These are phyloP conservation scores for Anabas testudineus DNA, from an alignment of 2,797 vertebrate species.

Conservation along the genomic window DNA sequence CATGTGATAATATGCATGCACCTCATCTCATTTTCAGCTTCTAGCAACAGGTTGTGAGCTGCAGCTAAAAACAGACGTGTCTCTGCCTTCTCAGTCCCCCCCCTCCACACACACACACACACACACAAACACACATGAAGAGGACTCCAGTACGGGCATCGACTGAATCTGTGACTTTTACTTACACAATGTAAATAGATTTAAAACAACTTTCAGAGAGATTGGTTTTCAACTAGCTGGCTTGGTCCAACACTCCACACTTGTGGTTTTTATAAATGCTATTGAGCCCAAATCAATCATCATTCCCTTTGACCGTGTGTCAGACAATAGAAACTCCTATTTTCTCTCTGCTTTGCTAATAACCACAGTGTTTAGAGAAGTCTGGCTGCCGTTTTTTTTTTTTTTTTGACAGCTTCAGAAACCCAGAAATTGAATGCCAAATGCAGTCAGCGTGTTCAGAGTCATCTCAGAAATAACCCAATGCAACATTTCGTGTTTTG, in stretches of 20 bases:
- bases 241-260: no score
- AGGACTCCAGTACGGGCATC: no score
- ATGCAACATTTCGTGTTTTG: conserved; percentile 15
- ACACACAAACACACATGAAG: no score
- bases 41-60: not conserved
- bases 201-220: not conserved
- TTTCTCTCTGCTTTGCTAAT: conserved; percentile 8
- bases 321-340: conserved; percentile 15
- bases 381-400: not conserved
- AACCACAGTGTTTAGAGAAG: conserved; percentile 11
- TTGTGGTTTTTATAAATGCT: not conserved
- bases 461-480: conserved; percentile 34
- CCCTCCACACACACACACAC: no score
- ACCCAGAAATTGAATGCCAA: conserved; percentile 30
- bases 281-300: not conserved
- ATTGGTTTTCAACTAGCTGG: not conserved
- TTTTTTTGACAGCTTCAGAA: conserved; percentile 29
- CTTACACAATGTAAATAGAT: not conserved
- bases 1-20: not conserved
- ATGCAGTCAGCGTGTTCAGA: conserved; percentile 26
- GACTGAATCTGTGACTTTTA: not conserved
- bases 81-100: not conserved
- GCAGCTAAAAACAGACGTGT: not conserved
- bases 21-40: not conserved
- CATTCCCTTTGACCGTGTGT: conserved; percentile 2